A percentile compares a stretch with the other conserved stretches of the same genome.
These are phyloP conservation scores for Drosophila setosimentum DNA, from an alignment of 2,888 invertebrate genomes.

Conservation along the genomic window DNA sequence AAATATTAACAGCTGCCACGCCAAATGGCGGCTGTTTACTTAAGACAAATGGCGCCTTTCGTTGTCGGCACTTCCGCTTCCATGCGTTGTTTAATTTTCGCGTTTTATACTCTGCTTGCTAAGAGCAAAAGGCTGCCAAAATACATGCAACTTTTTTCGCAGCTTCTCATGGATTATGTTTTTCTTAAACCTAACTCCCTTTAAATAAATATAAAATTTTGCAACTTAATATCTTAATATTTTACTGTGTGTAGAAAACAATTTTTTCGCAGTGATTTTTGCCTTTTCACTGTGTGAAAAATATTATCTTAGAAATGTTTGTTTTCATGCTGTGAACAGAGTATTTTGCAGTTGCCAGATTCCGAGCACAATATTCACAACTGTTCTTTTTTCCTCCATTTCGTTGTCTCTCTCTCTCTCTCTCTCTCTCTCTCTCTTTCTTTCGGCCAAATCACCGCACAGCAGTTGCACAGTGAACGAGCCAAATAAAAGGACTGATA, in stretches of 20 bases:
- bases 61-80: conserved; percentile 72
- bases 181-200: not conserved
- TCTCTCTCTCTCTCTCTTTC: not conserved
- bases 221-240: not conserved
- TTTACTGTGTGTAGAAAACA: too few species aligned
- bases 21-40: conserved; percentile 47
- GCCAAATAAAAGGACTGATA: conserved; percentile 67
- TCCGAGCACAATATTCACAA: not conserved
- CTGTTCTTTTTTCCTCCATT: conserved; percentile 11
- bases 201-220: not conserved
- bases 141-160: not conserved
- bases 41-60: conserved; percentile 55
- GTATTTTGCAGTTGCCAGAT: not conserved
- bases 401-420: conserved; percentile 18
- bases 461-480: conserved; percentile 23
- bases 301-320: not conserved
- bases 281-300: not conserved
- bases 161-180: not conserved
- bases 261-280: not conserved
- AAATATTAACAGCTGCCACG: conserved; percentile 60
- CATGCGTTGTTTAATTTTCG: conserved; percentile 65
- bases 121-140: not conserved
- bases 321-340: not conserved
- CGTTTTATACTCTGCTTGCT: conserved; percentile 21
- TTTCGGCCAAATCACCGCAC: conserved; percentile 38